A percentile compares a stretch with the other conserved stretches of the same genome.
These are phyloP conservation scores for Philotrypesis tridentata DNA, from an alignment of 1,140 invertebrate genomes.

Conservation along the genomic window DNA sequence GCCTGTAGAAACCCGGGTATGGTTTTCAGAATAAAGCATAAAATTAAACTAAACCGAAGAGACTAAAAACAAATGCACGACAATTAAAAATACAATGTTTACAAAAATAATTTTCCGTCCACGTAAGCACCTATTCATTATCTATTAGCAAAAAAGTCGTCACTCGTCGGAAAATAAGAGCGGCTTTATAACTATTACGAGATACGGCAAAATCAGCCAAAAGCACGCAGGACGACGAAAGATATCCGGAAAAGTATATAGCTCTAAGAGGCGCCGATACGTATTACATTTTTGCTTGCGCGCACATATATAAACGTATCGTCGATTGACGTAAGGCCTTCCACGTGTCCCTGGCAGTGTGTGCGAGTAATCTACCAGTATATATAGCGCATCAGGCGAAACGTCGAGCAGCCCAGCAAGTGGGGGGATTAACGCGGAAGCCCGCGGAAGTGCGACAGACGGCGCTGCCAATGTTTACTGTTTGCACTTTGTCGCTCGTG, in stretches of 20 bases:
- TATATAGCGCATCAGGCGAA: not conserved
- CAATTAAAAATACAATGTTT: too few relatives aligned
- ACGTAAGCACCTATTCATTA: not conserved
- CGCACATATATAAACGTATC: not conserved
- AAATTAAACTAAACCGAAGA: too few relatives aligned
- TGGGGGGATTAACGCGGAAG: slow-evolving; percentile 30
- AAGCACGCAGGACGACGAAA: not conserved
- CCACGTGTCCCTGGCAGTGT: slow-evolving; percentile 9
- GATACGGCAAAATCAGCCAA: not conserved
- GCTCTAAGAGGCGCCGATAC: too few relatives aligned
- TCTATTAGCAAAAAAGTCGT: not conserved
- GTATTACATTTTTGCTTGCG: not conserved
- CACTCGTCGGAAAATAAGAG: not conserved
- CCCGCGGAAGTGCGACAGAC: not conserved
- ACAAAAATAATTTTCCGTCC: not conserved
- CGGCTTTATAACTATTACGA: not conserved
- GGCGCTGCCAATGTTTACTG: not conserved
- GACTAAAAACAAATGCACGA: too few relatives aligned
- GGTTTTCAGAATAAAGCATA: too few relatives aligned
- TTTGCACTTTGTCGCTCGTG: not conserved
- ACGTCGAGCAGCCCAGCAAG: slow-evolving; percentile 15
- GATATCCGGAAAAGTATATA: not conserved
- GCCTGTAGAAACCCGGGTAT: too few relatives aligned
- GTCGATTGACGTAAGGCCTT: not conserved
- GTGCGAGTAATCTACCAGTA: not conserved